Conservation (phyloP, 2,888 invertebrate species). For the Xestobium rufovillosum region DNA sequence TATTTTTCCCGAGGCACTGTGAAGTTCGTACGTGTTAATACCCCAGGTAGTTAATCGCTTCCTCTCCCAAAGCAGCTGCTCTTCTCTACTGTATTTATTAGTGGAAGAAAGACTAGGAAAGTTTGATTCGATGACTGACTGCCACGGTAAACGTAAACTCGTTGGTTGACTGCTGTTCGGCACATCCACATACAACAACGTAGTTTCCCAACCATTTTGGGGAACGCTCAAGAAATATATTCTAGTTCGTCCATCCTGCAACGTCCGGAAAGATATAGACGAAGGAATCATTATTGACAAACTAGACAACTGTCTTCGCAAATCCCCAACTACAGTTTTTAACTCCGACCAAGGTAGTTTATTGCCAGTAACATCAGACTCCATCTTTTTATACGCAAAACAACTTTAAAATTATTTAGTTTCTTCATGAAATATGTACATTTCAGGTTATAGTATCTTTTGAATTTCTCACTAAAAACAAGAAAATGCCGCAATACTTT, state of each 20-base stretch:
- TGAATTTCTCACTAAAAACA: too few species aligned
- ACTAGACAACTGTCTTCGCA: constrained; percentile 69
- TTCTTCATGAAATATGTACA: too few species aligned
- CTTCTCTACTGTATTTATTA: constrained; percentile 69
- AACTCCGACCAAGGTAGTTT: constrained; percentile 70
- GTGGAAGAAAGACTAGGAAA: constrained; percentile 54
- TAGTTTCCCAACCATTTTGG: constrained; percentile 84
- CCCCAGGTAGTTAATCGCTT: constrained; percentile 90
- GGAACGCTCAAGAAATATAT: constrained; percentile 88
- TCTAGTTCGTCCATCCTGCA: constrained; percentile 71
- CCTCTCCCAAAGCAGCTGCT: constrained; percentile 84
- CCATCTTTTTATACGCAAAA: too few species aligned
- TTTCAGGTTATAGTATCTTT: too few species aligned
- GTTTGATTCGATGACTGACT: constrained; percentile 72
- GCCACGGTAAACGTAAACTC: constrained; percentile 60
- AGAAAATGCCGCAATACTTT: too few species aligned
- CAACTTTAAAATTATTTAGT: too few species aligned
- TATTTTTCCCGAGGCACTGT: constrained; percentile 72
- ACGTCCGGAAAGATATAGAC: constrained; percentile 70
- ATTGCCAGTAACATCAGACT: too few species aligned
- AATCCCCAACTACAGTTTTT: constrained; percentile 69
- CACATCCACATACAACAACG: constrained; percentile 80
- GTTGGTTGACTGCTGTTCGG: constrained; percentile 52
- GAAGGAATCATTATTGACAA: constrained; percentile 77
- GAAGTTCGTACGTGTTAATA: constrained; percentile 87